phyloP scores from a whole-genome alignment of 1,140 invertebrate genomes.

The Hypsibius dujardini region DNA sequence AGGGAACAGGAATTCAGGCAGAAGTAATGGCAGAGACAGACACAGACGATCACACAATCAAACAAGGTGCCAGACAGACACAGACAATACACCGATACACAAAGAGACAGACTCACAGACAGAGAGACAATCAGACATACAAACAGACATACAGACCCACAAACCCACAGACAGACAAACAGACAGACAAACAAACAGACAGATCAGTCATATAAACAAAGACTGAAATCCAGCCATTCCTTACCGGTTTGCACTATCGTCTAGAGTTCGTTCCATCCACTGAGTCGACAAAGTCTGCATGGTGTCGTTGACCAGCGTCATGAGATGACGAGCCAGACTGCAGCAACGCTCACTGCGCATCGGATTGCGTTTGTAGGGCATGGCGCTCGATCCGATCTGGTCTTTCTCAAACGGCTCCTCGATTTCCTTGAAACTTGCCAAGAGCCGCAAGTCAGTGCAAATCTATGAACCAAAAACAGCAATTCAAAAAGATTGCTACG shows the following conservation, averaged over 20 bases:
- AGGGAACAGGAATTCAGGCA: neutral
- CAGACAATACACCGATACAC: neutral
- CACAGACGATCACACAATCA: neutral
- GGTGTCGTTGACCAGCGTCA: slow-evolving; percentile 59
- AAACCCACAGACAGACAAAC: neutral
- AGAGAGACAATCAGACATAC: neutral
- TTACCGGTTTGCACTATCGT: slow-evolving; percentile 80
- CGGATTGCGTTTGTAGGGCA: slow-evolving; percentile 91
- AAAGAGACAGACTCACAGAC: neutral
- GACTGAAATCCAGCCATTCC: no score
- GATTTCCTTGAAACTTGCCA: slow-evolving; percentile 83
- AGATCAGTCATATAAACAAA: no score
- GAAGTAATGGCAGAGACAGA: slow-evolving; percentile 10
- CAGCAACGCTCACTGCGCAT: slow-evolving; percentile 90
- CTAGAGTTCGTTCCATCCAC: slow-evolving; percentile 91
- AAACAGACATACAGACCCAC: neutral
- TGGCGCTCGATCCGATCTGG: slow-evolving; percentile 65
- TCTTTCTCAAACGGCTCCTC: slow-evolving; percentile 92
- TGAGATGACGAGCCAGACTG: slow-evolving; percentile 71
- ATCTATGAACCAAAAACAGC: slow-evolving; percentile 43
- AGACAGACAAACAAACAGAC: no score
- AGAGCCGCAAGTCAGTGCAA: slow-evolving; percentile 66
- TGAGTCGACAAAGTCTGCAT: slow-evolving; percentile 66
- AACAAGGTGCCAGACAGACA: neutral
- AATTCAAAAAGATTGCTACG: slow-evolving; percentile 17